Base-by-base conservation (phyloP, 2,888 invertebrate species). In the Cantharis flavilabris region DNA sequence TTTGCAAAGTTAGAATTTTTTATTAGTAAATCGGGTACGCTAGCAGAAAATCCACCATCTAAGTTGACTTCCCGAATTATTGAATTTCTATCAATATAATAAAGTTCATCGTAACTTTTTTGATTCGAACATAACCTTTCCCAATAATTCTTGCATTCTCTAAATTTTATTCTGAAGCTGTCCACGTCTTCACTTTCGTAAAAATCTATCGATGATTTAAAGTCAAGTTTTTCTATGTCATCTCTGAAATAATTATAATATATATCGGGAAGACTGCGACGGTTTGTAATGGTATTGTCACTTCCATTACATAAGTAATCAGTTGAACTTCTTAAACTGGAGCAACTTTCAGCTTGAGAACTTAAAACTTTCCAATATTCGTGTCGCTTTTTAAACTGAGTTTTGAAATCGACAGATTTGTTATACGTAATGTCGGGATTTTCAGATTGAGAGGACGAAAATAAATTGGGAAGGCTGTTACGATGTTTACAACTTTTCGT, bases 81-180 rank as follows among this genome's bases (percentile, higher is more conserved):
- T 13, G 20, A 20, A 26, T 67, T 18, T 67, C 26, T 26, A 26
- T 67, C 65, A 26, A 67, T 67, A 26, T 20, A 67, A 67, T 67
- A 67, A 67, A 67, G 20, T 67, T 67, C 65, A 26, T 67, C 26
- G 26, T 67, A 69, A 70, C 79, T 80, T 9, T 82, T 80, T 73
- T 79, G 79, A 18, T 76, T 69, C 4, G 82, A 77, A 10, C 83
- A 84, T 30, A 85, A 28, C 16, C 77, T 80, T 62, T 85, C 83
- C 85, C 85, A 85, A 78, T 83, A 85, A 14, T 80, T 79, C 71
- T 80, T 82, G 70, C 80, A 82, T 26, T 81, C 80, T 74, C 79
- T 81, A 23, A 78, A 77, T 71, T 63, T 72, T 3, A 11, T 62
- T 65, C 30, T 72, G 63, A 83, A 81, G 1, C 78, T 18, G 3